Conservation (phyloP, 2,797 vertebrate species). For the Liasis olivaceus region DNA sequence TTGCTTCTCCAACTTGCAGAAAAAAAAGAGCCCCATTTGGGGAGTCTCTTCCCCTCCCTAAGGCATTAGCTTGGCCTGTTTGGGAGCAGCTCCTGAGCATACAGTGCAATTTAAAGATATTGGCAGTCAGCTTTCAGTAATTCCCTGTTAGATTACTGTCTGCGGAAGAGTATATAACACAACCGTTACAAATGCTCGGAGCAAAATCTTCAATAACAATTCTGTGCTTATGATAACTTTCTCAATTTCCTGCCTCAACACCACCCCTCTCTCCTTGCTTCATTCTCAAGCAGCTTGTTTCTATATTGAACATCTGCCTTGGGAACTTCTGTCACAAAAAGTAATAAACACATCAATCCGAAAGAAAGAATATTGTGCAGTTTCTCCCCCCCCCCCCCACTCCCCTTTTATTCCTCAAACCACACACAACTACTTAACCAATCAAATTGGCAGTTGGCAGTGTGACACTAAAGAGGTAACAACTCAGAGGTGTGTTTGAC, state of each 20-base stretch:
- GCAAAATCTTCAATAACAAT: slow-evolving; percentile 78
- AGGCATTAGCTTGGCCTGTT: slow-evolving; percentile 49
- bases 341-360: slow-evolving; percentile 87
- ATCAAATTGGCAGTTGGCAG: slow-evolving; percentile 71
- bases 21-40: not conserved
- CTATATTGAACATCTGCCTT: slow-evolving; percentile 83
- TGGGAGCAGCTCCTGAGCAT: slow-evolving; percentile 49
- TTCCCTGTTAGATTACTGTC: slow-evolving; percentile 76
- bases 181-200: slow-evolving; percentile 77
- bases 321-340: slow-evolving; percentile 83
- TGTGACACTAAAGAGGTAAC: slow-evolving; percentile 45
- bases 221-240: slow-evolving; percentile 78
- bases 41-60: not conserved
- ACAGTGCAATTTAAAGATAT: slow-evolving; percentile 73
- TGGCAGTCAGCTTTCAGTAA: slow-evolving; percentile 77
- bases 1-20: not conserved
- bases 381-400: not conserved
- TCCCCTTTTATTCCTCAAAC: not conserved
- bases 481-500: slow-evolving; percentile 56
- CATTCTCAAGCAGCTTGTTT: slow-evolving; percentile 75
- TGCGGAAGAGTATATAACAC: slow-evolving; percentile 75
- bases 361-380: slow-evolving; percentile 68
- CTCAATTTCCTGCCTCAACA: slow-evolving; percentile 80
- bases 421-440: slow-evolving; percentile 72
- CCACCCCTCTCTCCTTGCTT: slow-evolving; percentile 72